These are phyloP conservation scores for Petrocephalus zakoni DNA, from an alignment of 2,113 vertebrate genomes.

Conservation along the genomic window DNA sequence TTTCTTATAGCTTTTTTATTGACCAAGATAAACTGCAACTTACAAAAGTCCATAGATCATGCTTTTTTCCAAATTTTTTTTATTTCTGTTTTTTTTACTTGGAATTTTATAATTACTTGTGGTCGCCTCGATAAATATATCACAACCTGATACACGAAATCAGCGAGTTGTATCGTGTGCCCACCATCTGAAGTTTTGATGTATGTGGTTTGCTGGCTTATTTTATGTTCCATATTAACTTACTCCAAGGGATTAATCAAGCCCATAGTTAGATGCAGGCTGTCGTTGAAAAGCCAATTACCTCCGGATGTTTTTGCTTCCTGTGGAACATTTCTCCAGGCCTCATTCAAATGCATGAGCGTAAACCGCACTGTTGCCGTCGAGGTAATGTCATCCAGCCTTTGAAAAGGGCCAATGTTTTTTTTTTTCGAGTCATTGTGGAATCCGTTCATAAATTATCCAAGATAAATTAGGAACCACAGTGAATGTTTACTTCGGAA, in stretches of 20 bases:
- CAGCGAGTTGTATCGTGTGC: not conserved
- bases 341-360: not conserved
- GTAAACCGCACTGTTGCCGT: not conserved
- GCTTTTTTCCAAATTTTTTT: not conserved
- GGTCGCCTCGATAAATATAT: not conserved
- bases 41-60: not conserved
- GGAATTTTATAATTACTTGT: conserved; percentile 2
- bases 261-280: not conserved
- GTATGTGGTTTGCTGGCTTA: not conserved
- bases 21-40: not conserved
- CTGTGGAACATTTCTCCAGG: not conserved
- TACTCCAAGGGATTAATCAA: conserved; percentile 9
- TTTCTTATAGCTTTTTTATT: not conserved
- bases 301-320: conserved; percentile 8
- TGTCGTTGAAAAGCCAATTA: conserved; percentile 5
- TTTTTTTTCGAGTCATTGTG: not conserved
- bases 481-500: not conserved
- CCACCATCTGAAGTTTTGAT: not conserved
- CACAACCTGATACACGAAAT: not conserved
- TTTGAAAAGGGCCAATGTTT: not conserved
- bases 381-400: conserved; percentile 3
- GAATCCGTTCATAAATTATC: not conserved
- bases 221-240: conserved; percentile 12
- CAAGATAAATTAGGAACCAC: not conserved
- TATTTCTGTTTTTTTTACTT: not conserved